Evolutionary conservation across 2,797 vertebrate species (phyloP), one percentile per base, ranked within the genome.

Genomic region (Epinephelus awoara): DNA sequence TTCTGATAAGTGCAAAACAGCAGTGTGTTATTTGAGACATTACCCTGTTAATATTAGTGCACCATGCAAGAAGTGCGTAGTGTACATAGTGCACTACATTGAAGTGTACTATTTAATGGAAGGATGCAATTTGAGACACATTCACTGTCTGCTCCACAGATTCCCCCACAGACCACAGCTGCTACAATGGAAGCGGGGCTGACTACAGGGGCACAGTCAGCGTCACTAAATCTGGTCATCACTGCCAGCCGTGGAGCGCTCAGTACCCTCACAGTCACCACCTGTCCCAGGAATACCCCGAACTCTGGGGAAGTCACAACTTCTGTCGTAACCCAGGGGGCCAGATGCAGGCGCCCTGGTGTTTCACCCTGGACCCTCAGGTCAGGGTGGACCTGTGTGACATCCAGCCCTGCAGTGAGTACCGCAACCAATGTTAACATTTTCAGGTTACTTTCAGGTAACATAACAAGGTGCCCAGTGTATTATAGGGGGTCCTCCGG

Each of bases 271-370:
- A 99, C 90, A 95, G 77, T 73, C 98, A 99, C 75, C 95, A 96
- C 47, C 87, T 98, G 64, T 94, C 94, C 29, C 94, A 95, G 5
- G 96, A 97, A 21, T 96, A 96, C 86, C 96, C 97, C 0, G 97
- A 99, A 77, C 96, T 99, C 17, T 95, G 96, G 82, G 97, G 97
- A 13, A 97, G 97, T 0, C 97, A 99, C 49, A 96, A 97, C 0
- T 99, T 97, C 90, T 99, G 98, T 79, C 96, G 98, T 49, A 99
- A 99, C 93, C 98, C 98, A 0, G 98, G 97, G 5, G 97, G 97
- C 63, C 96, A 97, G 86, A 97, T 99, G 97, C 95, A 98, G 84
- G 97, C 95, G 0, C 98, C 98, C 1, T 99, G 98, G 98, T 99
- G 98, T 93, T 99, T 97, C 91, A 99, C 98, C n/a, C 92, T 96